phyloP scores from a whole-genome alignment of 2,113 vertebrate genomes.

The Peromyscus maniculatus region DNA sequence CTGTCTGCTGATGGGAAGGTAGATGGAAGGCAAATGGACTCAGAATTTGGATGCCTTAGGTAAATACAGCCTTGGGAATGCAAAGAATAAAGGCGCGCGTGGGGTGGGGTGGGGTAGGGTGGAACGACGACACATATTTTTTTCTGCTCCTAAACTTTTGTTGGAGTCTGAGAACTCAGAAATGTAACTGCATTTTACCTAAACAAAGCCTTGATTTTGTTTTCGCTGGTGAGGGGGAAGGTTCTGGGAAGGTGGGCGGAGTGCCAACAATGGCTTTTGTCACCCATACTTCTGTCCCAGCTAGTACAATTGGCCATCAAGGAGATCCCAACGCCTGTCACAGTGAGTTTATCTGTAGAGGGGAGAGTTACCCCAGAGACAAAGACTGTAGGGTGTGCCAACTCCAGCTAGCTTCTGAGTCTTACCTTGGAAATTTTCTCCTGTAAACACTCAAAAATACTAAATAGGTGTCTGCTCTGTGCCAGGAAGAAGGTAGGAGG shows the following conservation, averaged over 20 bases:
- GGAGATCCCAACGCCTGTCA: background rate
- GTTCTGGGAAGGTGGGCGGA: background rate
- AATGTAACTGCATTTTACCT: constrained; percentile 60
- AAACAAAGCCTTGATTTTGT: constrained; percentile 67
- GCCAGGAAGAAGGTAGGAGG: background rate
- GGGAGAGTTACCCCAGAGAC: background rate
- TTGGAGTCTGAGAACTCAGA: constrained; percentile 39
- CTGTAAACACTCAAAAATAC: constrained; percentile 50
- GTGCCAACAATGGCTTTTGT: constrained; percentile 25
- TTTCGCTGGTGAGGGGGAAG: background rate
- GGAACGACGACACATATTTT: background rate
- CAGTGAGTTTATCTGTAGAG: background rate
- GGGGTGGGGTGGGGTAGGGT: background rate
- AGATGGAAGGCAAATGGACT: background rate
- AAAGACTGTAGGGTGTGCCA: background rate
- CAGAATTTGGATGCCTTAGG: constrained; percentile 24
- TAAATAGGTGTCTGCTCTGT: background rate
- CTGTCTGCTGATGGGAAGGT: background rate
- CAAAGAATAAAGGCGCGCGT: background rate
- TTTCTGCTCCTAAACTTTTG: constrained; percentile 57
- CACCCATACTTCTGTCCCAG: background rate
- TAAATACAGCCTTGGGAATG: constrained; percentile 40
- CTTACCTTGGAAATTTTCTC: background rate
- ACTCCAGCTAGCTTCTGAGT: background rate
- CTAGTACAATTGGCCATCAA: background rate